Evolutionary conservation across 2,888 invertebrate species (phyloP).

Genomic region (Pseudeuparius sepicola): DNA sequence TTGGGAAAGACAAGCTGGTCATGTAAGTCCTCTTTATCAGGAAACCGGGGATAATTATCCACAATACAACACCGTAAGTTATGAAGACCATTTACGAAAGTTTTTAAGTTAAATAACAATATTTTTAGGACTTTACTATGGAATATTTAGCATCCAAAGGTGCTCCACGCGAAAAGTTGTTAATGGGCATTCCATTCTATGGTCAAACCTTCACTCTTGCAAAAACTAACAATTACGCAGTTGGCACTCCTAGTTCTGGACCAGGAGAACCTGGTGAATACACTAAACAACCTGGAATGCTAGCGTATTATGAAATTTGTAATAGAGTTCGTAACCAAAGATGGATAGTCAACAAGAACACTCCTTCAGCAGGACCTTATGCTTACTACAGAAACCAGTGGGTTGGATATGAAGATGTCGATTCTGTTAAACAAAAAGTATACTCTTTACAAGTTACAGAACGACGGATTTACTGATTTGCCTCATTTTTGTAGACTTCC

Average conservation of each 20-base stretch:
- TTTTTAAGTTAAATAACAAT: slow-evolving; percentile 8
- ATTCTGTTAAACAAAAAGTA: slow-evolving; percentile 66
- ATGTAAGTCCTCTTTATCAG: slow-evolving; percentile 68
- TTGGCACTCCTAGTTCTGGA: slow-evolving; percentile 58
- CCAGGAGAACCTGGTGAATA: slow-evolving; percentile 73
- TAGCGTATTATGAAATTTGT: slow-evolving; percentile 81
- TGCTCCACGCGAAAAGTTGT: slow-evolving; percentile 65
- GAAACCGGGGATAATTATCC: slow-evolving; percentile 56
- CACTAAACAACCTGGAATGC: slow-evolving; percentile 78
- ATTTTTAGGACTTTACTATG: slow-evolving; percentile 64
- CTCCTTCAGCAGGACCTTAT: slow-evolving; percentile 59
- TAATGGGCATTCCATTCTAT: slow-evolving; percentile 77
- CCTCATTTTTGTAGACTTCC: slow-evolving; percentile 43
- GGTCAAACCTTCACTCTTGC: slow-evolving; percentile 74
- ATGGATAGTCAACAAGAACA: slow-evolving; percentile 55
- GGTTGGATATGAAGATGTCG: slow-evolving; percentile 80
- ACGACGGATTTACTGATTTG: background rate
- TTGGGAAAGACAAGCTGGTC: slow-evolving; percentile 75
- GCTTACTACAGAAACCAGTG: slow-evolving; percentile 74
- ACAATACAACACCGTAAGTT: slow-evolving; percentile 66
- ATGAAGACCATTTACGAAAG: background rate
- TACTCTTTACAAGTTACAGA: slow-evolving; percentile 2
- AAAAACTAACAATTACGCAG: slow-evolving; percentile 36
- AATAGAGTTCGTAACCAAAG: slow-evolving; percentile 56
- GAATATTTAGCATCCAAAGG: slow-evolving; percentile 64